Evolutionary conservation across 2,113 vertebrate genomes (phyloP).

Genomic region (Axis porcinus): DNA sequence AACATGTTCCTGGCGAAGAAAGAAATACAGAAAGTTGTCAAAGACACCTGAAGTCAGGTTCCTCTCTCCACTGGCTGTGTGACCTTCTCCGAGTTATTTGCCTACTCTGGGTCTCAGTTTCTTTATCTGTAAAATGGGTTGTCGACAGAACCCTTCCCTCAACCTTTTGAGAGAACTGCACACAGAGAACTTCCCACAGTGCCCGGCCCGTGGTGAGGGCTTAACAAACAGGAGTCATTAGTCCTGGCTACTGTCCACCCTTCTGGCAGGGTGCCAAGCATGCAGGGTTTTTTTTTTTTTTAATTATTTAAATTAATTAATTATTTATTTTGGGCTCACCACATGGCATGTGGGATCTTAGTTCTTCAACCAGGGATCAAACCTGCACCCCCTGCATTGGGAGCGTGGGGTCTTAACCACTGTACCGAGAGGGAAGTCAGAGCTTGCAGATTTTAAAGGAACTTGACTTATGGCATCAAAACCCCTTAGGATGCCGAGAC

Average conservation of each 20-base stretch:
- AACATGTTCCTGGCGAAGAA: neutral
- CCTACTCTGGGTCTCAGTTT: neutral
- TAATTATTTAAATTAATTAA: neutral
- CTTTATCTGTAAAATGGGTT: neutral
- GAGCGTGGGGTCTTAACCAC: neutral
- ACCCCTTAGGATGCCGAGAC: too few relatives aligned
- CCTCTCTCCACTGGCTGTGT: neutral
- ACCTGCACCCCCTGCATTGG: neutral
- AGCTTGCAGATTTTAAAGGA: neutral
- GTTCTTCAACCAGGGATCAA: neutral
- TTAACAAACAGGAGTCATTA: rapidly evolving
- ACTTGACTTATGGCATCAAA: neutral
- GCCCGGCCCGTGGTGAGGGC: rapidly evolving
- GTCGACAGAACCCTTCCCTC: rapidly evolving
- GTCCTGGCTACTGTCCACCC: too few relatives aligned
- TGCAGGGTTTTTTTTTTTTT: neutral
- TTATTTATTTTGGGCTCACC: neutral
- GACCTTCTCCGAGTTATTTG: neutral
- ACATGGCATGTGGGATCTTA: neutral
- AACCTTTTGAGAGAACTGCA: neutral
- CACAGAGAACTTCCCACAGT: rapidly evolving
- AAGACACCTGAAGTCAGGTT: neutral
- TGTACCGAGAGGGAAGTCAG: neutral
- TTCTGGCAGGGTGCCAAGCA: neutral
- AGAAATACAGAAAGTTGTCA: neutral